Conservation (phyloP, 2,797 vertebrate species). For the Paratrypauchen microcephalus region DNA sequence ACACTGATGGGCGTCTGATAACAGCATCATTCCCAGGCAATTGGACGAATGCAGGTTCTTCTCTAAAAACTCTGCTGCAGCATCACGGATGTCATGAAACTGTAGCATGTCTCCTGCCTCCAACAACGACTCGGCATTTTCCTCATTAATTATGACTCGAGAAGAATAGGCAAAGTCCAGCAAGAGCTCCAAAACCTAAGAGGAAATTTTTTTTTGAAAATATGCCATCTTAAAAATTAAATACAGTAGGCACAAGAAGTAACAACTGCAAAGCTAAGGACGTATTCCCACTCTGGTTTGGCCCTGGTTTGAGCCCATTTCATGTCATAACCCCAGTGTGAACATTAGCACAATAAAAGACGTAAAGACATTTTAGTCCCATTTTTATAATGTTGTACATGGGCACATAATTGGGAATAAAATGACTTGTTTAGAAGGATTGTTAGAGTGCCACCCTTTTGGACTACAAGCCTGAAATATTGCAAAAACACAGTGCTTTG, state of each 20-base stretch:
- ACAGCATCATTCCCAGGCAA: conserved; percentile 92
- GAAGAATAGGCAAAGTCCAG: conserved; percentile 95
- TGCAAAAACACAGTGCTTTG: too few species aligned
- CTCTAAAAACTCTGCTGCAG: conserved; percentile 90
- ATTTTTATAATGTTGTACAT: too few species aligned
- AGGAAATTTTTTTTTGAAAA: not conserved
- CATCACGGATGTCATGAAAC: conserved; percentile 91
- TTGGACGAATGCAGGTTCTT: conserved; percentile 90
- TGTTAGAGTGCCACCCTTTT: not conserved
- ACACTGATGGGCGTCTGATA: conserved; percentile 94
- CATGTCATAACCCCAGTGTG: too few species aligned
- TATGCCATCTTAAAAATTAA: not conserved
- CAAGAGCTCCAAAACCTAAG: conserved; percentile 86
- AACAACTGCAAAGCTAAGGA: not conserved
- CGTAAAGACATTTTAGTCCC: too few species aligned
- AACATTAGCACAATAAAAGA: too few species aligned
- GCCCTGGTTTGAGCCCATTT: too few species aligned
- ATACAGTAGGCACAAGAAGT: not conserved
- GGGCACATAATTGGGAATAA: too few species aligned
- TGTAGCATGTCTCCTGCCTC: conserved; percentile 95
- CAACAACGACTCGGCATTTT: conserved; percentile 91
- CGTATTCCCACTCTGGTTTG: not conserved
- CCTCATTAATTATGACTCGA: conserved; percentile 90
- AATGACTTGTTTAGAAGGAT: not conserved
- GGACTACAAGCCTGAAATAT: not conserved